Conservation (phyloP, 2,797 vertebrate species). For the Peromyscus nudipes region DNA sequence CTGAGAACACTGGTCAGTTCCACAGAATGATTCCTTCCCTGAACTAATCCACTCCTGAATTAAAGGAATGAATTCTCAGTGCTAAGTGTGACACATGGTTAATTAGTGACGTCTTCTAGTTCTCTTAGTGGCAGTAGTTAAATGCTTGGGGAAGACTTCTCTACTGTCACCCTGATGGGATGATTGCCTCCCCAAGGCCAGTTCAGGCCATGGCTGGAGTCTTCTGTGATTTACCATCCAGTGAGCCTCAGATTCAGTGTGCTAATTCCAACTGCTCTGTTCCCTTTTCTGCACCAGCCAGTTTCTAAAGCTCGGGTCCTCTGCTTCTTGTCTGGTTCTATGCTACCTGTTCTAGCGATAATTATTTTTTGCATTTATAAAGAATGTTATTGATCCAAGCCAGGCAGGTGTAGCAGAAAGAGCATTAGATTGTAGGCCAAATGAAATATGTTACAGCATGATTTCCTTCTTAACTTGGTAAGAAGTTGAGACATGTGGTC, state of each 20-base stretch:
- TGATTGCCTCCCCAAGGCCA: neutral
- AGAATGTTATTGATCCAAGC: neutral
- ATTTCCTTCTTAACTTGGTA: neutral
- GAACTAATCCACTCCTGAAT: neutral
- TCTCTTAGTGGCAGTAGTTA: slow-evolving; percentile 28
- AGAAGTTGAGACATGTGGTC: neutral
- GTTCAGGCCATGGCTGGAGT: neutral
- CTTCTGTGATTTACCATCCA: neutral
- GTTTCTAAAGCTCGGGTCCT: neutral
- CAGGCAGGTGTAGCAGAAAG: neutral
- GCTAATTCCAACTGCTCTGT: neutral
- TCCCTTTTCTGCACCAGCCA: neutral
- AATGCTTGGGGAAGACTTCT: neutral
- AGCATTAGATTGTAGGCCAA: neutral
- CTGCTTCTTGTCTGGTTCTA: neutral
- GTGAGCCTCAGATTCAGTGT: neutral
- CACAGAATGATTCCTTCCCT: neutral
- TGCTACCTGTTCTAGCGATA: neutral
- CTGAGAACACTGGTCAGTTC: neutral
- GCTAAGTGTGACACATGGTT: neutral
- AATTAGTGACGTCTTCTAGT: neutral
- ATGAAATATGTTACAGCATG: neutral
- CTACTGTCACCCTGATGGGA: slow-evolving; percentile 49
- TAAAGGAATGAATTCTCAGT: slow-evolving; percentile 31
- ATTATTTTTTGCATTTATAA: neutral